Conservation (phyloP, 1,140 invertebrate species). For the Drosophila asahinai region DNA sequence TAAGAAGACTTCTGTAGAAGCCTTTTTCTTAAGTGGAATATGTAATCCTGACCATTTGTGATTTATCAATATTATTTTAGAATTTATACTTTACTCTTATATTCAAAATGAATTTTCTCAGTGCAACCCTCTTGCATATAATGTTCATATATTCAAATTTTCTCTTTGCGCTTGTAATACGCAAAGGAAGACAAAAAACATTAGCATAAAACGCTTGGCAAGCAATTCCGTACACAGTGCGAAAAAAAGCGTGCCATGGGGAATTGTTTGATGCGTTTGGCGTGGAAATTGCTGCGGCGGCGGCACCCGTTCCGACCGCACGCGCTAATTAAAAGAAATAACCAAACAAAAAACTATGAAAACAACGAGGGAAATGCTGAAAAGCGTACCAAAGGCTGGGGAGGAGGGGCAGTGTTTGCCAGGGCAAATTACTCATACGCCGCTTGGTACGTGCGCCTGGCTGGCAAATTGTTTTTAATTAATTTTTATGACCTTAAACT, state of each 20-base stretch:
- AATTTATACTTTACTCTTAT: background rate
- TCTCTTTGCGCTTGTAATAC: conserved; percentile 33
- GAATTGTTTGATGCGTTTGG: conserved; percentile 35
- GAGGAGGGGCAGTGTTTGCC: conserved; percentile 1
- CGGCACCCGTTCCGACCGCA: conserved; percentile 51
- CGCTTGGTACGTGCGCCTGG: conserved; percentile 62
- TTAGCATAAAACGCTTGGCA: conserved; percentile 66
- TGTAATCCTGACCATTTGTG: too few relatives aligned
- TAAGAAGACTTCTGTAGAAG: too few relatives aligned
- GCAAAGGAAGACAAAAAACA: conserved; percentile 52
- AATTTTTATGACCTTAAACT: conserved; percentile 74
- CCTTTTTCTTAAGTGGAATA: too few relatives aligned
- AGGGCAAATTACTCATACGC: conserved; percentile 60
- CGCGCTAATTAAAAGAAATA: conserved; percentile 78
- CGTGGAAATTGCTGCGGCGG: conserved; percentile 18
- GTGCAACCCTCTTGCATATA: conserved; percentile 39
- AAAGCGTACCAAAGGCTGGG: background rate
- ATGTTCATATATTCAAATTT: conserved; percentile 60
- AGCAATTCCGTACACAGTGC: conserved; percentile 37
- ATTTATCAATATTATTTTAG: background rate
- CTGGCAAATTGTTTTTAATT: conserved; percentile 76
- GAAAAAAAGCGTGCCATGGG: conserved; percentile 52
- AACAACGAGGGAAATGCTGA: conserved; percentile 18
- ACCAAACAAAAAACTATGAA: conserved; percentile 54
- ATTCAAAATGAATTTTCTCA: background rate